Conservation (phyloP, 2,888 invertebrate genomes). For the Cenopis cana region DNA sequence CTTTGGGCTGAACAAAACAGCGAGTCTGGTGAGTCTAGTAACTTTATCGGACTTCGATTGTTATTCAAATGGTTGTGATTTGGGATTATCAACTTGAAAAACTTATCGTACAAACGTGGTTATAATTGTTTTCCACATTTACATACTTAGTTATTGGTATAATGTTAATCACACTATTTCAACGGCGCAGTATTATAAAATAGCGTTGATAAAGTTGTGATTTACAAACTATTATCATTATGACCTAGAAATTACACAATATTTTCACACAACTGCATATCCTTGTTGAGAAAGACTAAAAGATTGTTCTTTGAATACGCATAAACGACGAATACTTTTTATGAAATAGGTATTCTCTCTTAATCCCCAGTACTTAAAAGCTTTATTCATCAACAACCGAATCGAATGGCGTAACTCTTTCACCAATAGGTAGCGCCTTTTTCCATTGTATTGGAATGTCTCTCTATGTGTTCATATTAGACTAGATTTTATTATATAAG, state of each 20-base stretch:
- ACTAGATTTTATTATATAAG: no score
- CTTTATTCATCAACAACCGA: neutral
- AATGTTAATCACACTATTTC: neutral
- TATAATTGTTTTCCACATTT: neutral
- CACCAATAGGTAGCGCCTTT: neutral
- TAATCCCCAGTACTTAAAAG: neutral
- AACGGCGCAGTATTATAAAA: neutral
- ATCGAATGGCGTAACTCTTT: neutral
- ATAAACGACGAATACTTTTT: no score
- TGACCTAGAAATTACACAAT: no score
- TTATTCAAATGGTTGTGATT: constrained; percentile 12
- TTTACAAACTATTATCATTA: no score
- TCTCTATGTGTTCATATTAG: no score
- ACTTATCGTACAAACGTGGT: neutral
- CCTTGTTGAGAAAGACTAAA: no score
- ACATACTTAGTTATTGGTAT: neutral
- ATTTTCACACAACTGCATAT: no score
- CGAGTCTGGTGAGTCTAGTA: constrained; percentile 7
- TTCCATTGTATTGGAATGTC: neutral
- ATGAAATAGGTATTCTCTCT: neutral
- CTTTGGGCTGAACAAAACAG: neutral
- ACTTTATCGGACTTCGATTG: constrained; percentile 6
- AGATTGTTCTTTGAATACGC: no score
- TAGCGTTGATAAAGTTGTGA: no score
- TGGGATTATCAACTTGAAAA: neutral